Base-by-base conservation (phyloP, 2,797 vertebrate genomes). In the Pitangus sulphuratus region DNA sequence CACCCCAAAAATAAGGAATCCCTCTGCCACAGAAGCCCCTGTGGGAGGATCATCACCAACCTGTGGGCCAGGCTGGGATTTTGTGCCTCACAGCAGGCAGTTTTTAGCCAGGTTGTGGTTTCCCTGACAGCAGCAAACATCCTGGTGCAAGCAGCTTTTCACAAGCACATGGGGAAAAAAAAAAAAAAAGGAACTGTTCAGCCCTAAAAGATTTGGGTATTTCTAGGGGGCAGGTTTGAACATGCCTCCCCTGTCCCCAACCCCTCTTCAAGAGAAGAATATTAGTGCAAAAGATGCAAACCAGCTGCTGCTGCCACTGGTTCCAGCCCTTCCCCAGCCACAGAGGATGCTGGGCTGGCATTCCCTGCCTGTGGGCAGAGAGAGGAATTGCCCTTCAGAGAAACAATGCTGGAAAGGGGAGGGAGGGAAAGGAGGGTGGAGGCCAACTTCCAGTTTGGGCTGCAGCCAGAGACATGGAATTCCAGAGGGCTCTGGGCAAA, bases 401-500 rank as follows among this genome's bases (percentile, higher is more conserved):
- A 45, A 95, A 93, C 94, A 95, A 90, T 90, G 90, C 80, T 86
- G 77, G 89, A 95, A 91, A 79, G n/a, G 62, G 66, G 83, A 96
- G 89, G 11, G 11, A 30, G 39, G 92, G 91, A 77, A 91, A 44
- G 74, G 64, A 91, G 89, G 89, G 87, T 44, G 87, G 89, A 94
- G 83, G 84, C 84, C 83, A 62, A 64, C 75, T 96, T 74, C 89
- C 96, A 95, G 37, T 28, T 2, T 95, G 96, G 85, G 64, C 89
- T 71, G 26, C 0, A 0, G 91, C 94, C 96, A 95, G 85, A 14
- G 11, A 5, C 3, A 2, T 44, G 70, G 40, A 86, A 14, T 48
- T 87, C 51, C 58, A 78, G 61, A 66, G 87, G 56, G 91, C 88
- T 60, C 76, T 22, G 37, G 77, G 91, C 82, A 72, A 45, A 48